Evolutionary conservation across 2,797 vertebrate species (phyloP).

Genomic region (Corythornis leucogaster): DNA sequence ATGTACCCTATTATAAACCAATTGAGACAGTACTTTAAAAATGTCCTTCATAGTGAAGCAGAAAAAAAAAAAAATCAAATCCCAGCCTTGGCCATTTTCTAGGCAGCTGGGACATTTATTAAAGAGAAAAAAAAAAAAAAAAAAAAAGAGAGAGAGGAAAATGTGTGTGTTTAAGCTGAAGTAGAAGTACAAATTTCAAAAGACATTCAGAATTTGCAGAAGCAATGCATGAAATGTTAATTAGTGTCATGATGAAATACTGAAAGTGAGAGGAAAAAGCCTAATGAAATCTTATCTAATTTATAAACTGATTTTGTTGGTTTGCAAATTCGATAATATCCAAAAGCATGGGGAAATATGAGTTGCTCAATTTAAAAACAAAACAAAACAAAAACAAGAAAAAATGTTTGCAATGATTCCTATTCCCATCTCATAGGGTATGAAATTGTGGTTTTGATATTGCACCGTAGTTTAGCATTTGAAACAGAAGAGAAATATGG

Average conservation of each 20-base stretch:
- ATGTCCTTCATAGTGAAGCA: neutral
- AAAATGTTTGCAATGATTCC: neutral
- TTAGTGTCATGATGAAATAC: neutral
- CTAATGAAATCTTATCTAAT: neutral
- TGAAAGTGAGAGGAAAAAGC: neutral
- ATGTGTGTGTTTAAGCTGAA: neutral
- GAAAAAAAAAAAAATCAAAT: neutral
- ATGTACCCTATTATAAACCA: neutral
- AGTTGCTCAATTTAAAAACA: neutral
- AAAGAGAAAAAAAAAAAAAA: neutral
- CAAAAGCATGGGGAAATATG: neutral
- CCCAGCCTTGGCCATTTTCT: neutral
- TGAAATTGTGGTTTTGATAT: neutral
- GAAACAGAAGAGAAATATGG: neutral
- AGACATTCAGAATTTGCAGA: neutral
- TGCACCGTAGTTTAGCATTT: neutral
- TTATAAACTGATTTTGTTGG: neutral
- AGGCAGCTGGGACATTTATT: neutral
- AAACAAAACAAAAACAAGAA: rapidly evolving
- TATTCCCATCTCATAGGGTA: neutral
- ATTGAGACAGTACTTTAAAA: neutral
- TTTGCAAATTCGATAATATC: neutral
- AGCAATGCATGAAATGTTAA: neutral
- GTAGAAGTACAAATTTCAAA: neutral
- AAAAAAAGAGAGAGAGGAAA: too few relatives aligned